Percentiles rank a stretch among this genome's conserved stretches.
Evolutionary conservation across 2,113 vertebrate species (phyloP).

Genomic region (Nanorana parkeri): DNA sequence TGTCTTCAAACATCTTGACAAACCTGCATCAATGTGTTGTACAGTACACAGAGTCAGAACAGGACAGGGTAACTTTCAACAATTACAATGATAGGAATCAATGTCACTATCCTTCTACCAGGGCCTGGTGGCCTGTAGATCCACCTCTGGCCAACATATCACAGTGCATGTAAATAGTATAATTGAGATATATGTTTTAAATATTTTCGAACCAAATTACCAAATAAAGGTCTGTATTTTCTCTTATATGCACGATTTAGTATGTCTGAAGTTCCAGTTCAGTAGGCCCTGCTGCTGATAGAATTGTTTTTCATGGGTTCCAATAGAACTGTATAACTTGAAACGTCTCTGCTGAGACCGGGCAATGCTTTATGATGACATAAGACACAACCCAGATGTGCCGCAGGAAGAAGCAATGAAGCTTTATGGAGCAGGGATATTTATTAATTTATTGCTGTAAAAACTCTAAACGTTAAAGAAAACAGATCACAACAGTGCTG

Average conservation of each 20-base stretch:
- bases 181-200: background rate
- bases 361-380: slow-evolving; percentile 19
- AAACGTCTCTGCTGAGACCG: slow-evolving; percentile 32
- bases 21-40: too few relatives aligned
- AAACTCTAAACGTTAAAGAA: slow-evolving; percentile 2
- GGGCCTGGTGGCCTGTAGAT: too few relatives aligned
- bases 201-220: background rate
- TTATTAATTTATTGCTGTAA: background rate
- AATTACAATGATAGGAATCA: too few relatives aligned
- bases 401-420: slow-evolving; percentile 31
- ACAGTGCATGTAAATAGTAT: background rate
- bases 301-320: slow-evolving; percentile 39
- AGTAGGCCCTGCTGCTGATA: slow-evolving; percentile 27
- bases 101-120: too few relatives aligned
- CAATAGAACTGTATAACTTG: slow-evolving; percentile 26
- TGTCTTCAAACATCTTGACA: too few relatives aligned
- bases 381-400: slow-evolving; percentile 42
- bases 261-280: slow-evolving; percentile 25
- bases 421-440: slow-evolving; percentile 29
- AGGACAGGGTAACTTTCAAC: too few relatives aligned
- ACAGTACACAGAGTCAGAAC: too few relatives aligned
- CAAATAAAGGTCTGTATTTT: background rate
- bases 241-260: slow-evolving; percentile 1
- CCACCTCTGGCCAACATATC: too few relatives aligned
- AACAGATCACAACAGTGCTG: slow-evolving; percentile 1